phyloP scores from a whole-genome alignment of 2,888 invertebrate genomes.

The Criorhina ranunculi region DNA sequence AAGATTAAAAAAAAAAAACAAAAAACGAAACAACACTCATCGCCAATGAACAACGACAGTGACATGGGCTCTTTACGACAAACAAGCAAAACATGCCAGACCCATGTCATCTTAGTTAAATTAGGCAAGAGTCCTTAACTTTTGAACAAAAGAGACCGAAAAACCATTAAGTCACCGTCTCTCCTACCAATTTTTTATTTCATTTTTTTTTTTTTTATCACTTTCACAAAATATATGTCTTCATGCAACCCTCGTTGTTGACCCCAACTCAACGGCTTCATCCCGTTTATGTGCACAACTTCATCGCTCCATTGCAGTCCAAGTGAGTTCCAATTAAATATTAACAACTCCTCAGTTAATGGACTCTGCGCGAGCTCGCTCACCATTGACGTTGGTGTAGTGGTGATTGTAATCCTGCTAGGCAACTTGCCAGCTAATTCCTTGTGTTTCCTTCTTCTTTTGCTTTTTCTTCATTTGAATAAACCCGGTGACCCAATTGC shows the following conservation, averaged over 20 bases:
- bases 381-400: conserved; percentile 34
- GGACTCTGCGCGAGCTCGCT: conserved; percentile 48
- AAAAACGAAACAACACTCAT: conserved; percentile 24
- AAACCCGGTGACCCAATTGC: conserved; percentile 68
- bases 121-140: conserved; percentile 52
- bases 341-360: conserved; percentile 71
- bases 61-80: conserved; percentile 44
- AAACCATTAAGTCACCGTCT: conserved; percentile 48
- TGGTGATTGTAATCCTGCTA: conserved; percentile 40
- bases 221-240: conserved; percentile 1
- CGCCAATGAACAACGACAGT: conserved; percentile 44
- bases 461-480: conserved; percentile 62
- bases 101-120: conserved; percentile 64
- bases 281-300: conserved; percentile 39
- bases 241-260: conserved; percentile 28
- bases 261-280: conserved; percentile 18
- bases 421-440: conserved; percentile 54
- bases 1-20: conserved; percentile 13
- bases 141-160: conserved; percentile 46
- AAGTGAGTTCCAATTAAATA: conserved; percentile 66
- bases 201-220: conserved; percentile 26
- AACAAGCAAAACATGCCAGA: conserved; percentile 59
- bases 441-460: conserved; percentile 48
- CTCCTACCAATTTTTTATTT: not conserved
- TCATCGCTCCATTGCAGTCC: conserved; percentile 34